Conservation (phyloP, 2,113 vertebrate genomes). For the Desmodus rotundus region DNA sequence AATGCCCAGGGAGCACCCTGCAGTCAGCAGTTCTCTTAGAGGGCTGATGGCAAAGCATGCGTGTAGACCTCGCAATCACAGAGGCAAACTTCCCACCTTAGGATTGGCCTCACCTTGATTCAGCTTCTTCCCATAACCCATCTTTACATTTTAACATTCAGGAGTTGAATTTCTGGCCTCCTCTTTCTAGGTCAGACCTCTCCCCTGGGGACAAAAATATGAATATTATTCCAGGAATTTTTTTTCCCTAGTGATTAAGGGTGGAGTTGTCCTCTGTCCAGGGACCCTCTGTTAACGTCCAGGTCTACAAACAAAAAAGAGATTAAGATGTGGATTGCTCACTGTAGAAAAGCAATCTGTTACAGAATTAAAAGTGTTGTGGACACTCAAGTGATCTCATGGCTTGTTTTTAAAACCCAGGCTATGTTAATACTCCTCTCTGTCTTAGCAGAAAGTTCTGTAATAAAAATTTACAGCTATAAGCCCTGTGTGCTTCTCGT, state of each 20-base stretch:
- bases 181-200: neutral
- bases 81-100: neutral
- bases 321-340: neutral
- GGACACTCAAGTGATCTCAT: neutral
- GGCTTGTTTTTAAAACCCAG: constrained; percentile 40
- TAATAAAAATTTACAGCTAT: constrained; percentile 4
- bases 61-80: neutral
- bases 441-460: neutral
- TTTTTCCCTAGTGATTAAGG: neutral
- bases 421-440: neutral
- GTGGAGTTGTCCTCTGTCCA: neutral
- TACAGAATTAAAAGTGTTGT: neutral
- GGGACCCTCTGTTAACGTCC: neutral
- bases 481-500: neutral
- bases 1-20: neutral
- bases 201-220: neutral
- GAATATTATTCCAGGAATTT: neutral
- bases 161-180: neutral
- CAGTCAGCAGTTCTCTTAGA: neutral
- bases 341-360: neutral
- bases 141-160: neutral
- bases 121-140: neutral
- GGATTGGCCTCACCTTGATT: neutral
- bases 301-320: neutral
- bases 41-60: neutral